Base-by-base conservation (phyloP, 2,113 vertebrate species). In the Strix uralensis region DNA sequence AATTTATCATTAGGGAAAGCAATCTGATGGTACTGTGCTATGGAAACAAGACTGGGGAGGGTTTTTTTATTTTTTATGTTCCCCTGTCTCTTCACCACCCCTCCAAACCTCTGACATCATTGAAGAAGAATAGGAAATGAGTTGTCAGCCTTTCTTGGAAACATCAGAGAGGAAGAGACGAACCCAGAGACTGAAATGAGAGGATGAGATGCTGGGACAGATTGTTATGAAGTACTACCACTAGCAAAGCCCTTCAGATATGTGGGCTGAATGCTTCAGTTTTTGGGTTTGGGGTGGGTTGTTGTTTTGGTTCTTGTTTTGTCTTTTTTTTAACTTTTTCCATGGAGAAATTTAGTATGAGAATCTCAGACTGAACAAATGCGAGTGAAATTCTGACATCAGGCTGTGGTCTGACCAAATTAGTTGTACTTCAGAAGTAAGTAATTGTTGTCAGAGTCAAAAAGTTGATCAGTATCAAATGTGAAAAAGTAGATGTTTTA, bases 401-500 rank as follows among this genome's bases (percentile, higher is more conserved):
- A 63, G 32, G 2, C 67, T 94, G 47, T 69, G 32, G 32, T 78
- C 93, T 96, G 63, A 59, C 66, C 47, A 30, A 32, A 62, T 25
- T 30, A 25, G 2, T 77, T 81, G 19, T 55, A 14, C 38, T 88
- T 81, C 32, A 79, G 77, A 46, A 66, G 18, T 55, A 57, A 81
- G 11, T 69, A 23, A 29, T 44, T 40, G 11, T 55, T 36, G 19
- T 67, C 26, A 59, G 2, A 92, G 49, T 96, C 27, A 96, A 94
- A 94, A 95, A 49, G 26, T 30, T 86, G 54, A 85, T 95, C 42
- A 44, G 21, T 96, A 44, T 88, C 27, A 94, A 91, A 70, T 81
- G 86, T 67, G 79, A 92, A 96, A 80, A 92, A 97, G 70, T 80
- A 95, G 38, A 54, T 95, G 18, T 57, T 27, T 78, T 92, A 91